Conservation (phyloP, 2,797 vertebrate species). For the Salmo trutta region DNA sequence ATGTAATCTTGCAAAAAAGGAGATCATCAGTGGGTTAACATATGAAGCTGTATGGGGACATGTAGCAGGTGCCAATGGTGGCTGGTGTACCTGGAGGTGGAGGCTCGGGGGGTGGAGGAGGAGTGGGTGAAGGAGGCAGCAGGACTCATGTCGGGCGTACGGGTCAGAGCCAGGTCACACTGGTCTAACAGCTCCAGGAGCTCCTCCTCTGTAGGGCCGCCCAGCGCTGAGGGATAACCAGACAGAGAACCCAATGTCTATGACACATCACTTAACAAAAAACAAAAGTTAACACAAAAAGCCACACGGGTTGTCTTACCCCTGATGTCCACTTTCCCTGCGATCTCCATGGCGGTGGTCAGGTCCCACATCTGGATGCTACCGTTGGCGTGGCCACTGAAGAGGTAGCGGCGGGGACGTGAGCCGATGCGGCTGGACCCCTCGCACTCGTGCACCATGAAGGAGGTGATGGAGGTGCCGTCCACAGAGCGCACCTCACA, state of each 20-base stretch:
- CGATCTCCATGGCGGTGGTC: conserved; percentile 89
- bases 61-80: conserved; percentile 25
- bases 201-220: conserved; percentile 86
- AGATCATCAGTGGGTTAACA: neutral
- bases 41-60: neutral
- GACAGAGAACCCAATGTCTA: neutral
- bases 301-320: conserved; percentile 49
- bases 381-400: conserved; percentile 89
- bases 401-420: conserved; percentile 84
- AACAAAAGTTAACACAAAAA: neutral
- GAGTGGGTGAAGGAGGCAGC: conserved; percentile 66
- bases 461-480: conserved; percentile 81
- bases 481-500: conserved; percentile 89
- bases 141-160: conserved; percentile 78
- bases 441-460: conserved; percentile 91
- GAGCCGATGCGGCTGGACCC: conserved; percentile 90
- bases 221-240: conserved; percentile 62
- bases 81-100: conserved; percentile 9
- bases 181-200: conserved; percentile 87
- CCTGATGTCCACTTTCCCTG: conserved; percentile 79
- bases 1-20: no score
- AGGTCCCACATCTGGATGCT: conserved; percentile 96
- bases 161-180: conserved; percentile 83
- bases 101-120: conserved; percentile 1
- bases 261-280: neutral